Base-by-base conservation (phyloP, 2,797 vertebrate genomes). In the Novumbra hubbsi region DNA sequence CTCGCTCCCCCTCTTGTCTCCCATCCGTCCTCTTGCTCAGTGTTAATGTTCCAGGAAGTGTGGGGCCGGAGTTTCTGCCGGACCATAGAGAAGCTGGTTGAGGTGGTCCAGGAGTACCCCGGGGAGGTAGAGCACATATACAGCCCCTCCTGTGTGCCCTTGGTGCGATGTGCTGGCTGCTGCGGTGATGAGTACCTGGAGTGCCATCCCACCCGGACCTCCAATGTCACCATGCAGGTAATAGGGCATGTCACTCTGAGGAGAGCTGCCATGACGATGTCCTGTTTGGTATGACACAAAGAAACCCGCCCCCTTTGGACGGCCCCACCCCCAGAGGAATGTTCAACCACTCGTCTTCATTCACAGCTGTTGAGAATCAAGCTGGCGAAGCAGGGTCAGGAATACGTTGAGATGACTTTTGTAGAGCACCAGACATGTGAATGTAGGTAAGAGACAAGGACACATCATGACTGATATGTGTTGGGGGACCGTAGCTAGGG, bases 61-160 rank as follows among this genome's bases (percentile, higher is more conserved):
- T 98, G 96, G 96, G 92, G 94, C 32, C 95, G 95, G 68, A 98
- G 97, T 84, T 96, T 96, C 91, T 98, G 97, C 80, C 93, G 95
- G 75, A 94, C 96, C 0, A 94, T 96, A 55, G 96, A 98, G 91
- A 95, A 93, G 88, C 90, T 98, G 80, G 96, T 98, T 83, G 94
- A 96, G 50, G 90, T 98, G 60, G 89, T 94, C 70, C 86, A 94
- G 0, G 96, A 98, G 83, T 97, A 97, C 82, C 96, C 97, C 0
- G 81, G 90, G 0, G 96, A 98, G 88, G 93, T 96, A 87, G 95
- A 97, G 88, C 92, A 97, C 89, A 92, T 98, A 72, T 98, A 95
- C 93, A 96, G 94, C 84, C 97, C 97, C 0, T 93, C 96, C 81
- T 98, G 97, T 0, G 95, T 98, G 75, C 93, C 96, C 7, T 87